These are phyloP conservation scores for Girardinichthys multiradiatus DNA, from an alignment of 2,113 vertebrate species.

Conservation along the genomic window DNA sequence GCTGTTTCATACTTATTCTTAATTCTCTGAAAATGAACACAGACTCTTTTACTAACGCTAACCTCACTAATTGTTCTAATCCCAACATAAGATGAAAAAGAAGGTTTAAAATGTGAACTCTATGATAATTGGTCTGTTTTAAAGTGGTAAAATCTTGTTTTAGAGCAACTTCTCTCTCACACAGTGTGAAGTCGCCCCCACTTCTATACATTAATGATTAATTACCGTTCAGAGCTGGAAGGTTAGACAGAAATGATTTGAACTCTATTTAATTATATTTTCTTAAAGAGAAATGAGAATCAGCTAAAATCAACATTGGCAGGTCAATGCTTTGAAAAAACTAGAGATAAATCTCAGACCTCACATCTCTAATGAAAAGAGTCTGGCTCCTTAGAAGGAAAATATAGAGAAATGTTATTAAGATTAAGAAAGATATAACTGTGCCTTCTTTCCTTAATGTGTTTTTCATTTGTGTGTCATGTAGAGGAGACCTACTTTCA, in stretches of 20 bases:
- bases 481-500: neutral
- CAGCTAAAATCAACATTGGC: neutral
- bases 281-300: neutral
- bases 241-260: neutral
- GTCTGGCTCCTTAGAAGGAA: neutral
- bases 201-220: too few species aligned
- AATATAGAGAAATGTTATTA: neutral
- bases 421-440: too few species aligned
- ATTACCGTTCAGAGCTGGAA: too few species aligned
- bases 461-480: neutral
- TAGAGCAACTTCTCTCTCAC: neutral
- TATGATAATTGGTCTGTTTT: neutral
- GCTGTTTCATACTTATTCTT: neutral
- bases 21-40: neutral
- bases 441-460: neutral
- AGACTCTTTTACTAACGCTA: too few species aligned
- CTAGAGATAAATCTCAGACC: neutral
- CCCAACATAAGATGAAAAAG: too few species aligned
- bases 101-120: neutral
- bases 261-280: neutral
- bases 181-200: too few species aligned
- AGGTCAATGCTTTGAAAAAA: neutral
- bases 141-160: neutral
- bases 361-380: neutral
- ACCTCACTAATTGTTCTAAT: too few species aligned